These are phyloP conservation scores for Scrobipalpa atriplicella DNA, from an alignment of 2,888 invertebrate species.

Conservation along the genomic window DNA sequence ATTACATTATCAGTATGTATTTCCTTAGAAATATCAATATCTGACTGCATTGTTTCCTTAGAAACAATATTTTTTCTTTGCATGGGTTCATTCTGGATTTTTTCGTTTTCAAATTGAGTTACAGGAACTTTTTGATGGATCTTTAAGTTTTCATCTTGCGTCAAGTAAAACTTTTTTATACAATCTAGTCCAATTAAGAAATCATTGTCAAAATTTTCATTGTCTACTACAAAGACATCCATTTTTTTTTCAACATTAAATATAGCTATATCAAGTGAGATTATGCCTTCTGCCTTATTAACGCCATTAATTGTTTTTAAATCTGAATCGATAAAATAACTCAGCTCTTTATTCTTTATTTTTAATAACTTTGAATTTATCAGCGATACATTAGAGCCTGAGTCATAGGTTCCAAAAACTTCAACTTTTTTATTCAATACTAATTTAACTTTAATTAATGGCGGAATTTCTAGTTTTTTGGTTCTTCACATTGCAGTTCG, in stretches of 20 bases:
- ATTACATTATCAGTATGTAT: slow-evolving; percentile 22
- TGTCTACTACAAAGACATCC: slow-evolving; percentile 36
- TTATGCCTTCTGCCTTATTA: slow-evolving; percentile 33
- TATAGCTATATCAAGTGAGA: slow-evolving; percentile 35
- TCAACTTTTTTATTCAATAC: too few species aligned
- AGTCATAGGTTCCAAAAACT: slow-evolving; percentile 40
- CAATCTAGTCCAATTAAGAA: slow-evolving; percentile 34
- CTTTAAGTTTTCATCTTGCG: slow-evolving; percentile 34
- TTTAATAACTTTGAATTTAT: slow-evolving; percentile 42
- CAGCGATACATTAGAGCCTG: slow-evolving; percentile 43
- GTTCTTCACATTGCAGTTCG: slow-evolving; percentile 28
- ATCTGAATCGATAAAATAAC: slow-evolving; percentile 24
- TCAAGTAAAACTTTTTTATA: slow-evolving; percentile 35
- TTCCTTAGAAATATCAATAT: too few species aligned
- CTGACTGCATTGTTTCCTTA: too few species aligned
- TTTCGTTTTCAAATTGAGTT: too few species aligned
- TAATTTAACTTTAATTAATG: slow-evolving; percentile 41
- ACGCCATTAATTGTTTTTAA: slow-evolving; percentile 36
- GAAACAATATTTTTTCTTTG: slow-evolving; percentile 12
- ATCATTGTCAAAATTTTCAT: slow-evolving; percentile 34
- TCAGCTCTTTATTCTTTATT: slow-evolving; percentile 28
- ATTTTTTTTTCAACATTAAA: slow-evolving; percentile 35
- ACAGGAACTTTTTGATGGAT: too few species aligned
- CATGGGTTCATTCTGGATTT: slow-evolving; percentile 31
- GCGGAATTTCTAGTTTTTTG: slow-evolving; percentile 34